Conservation (phyloP, 2,797 vertebrate genomes). For the Pseudotriccus pelzelni region DNA sequence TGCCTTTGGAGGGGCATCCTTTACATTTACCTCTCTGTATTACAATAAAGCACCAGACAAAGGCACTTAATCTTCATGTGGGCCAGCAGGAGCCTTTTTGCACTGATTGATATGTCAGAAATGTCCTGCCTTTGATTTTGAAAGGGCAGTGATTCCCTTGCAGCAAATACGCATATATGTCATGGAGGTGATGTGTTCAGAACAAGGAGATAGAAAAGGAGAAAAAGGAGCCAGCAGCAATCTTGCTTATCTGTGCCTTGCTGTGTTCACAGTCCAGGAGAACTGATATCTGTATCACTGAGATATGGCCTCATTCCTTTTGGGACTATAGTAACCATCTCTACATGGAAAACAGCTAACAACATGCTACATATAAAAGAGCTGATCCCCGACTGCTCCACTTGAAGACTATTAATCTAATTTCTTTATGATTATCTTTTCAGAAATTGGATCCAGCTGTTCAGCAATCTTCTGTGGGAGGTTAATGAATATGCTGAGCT, state of each 20-base stretch:
- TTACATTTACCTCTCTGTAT: not conserved
- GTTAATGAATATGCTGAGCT: conserved; percentile 68
- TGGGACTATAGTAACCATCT: not conserved
- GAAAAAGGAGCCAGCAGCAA: not conserved
- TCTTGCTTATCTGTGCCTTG: conserved; percentile 11
- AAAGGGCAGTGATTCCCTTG: conserved; percentile 13
- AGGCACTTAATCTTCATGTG: not conserved
- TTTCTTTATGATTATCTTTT: conserved; percentile 62
- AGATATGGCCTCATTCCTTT: not conserved
- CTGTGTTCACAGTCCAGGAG: not conserved
- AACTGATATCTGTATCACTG: not conserved
- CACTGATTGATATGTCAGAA: not conserved
- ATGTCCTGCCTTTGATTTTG: not conserved
- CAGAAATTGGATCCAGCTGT: conserved; percentile 69
- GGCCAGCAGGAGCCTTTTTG: not conserved
- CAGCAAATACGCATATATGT: not conserved
- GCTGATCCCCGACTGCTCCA: conserved; percentile 18
- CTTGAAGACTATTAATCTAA: conserved; percentile 64
- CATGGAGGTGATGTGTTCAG: not conserved
- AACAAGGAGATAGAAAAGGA: not conserved
- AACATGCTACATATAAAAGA: not conserved
- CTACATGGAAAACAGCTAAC: conserved; percentile 1
- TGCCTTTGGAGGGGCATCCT: not conserved
- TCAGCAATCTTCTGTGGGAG: conserved; percentile 46
- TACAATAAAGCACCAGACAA: not conserved